These are phyloP conservation scores for Canis aureus DNA, from an alignment of 2,113 vertebrate genomes.

Conservation along the genomic window DNA sequence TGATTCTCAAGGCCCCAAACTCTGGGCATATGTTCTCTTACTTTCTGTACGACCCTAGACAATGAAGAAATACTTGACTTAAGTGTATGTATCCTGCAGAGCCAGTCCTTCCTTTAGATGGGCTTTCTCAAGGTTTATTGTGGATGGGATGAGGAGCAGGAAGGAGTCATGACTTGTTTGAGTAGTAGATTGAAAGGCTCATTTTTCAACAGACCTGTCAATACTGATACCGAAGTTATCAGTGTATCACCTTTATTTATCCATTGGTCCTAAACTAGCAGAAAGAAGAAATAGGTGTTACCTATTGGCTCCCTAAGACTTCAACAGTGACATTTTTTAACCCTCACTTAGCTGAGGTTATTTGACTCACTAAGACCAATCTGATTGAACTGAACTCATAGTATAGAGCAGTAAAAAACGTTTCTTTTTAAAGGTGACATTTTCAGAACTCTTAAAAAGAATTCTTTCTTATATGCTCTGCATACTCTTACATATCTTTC, in stretches of 20 bases:
- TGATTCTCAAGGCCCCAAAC: background rate
- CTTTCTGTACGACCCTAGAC: background rate
- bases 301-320: background rate
- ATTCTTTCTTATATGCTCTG: background rate
- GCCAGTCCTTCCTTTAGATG: background rate
- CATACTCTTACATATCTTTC: background rate
- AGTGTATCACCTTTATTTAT: background rate
- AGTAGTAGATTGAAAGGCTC: background rate
- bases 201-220: background rate
- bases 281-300: background rate
- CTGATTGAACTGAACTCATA: background rate
- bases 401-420: background rate
- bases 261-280: background rate
- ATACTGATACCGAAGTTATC: background rate
- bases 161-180: background rate
- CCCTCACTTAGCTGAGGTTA: background rate
- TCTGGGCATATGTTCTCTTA: background rate
- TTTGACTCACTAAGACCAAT: background rate
- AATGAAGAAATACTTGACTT: background rate
- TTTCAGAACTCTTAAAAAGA: slow-evolving; percentile 50
- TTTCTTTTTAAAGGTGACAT: slow-evolving; percentile 24
- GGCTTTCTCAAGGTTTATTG: background rate
- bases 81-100: background rate
- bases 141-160: background rate
- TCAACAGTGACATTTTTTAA: background rate